Evolutionary conservation across 2,113 vertebrate genomes (phyloP), one percentile per base, ranked within the genome.

Genomic region (Hemibagrus wyckioides): DNA sequence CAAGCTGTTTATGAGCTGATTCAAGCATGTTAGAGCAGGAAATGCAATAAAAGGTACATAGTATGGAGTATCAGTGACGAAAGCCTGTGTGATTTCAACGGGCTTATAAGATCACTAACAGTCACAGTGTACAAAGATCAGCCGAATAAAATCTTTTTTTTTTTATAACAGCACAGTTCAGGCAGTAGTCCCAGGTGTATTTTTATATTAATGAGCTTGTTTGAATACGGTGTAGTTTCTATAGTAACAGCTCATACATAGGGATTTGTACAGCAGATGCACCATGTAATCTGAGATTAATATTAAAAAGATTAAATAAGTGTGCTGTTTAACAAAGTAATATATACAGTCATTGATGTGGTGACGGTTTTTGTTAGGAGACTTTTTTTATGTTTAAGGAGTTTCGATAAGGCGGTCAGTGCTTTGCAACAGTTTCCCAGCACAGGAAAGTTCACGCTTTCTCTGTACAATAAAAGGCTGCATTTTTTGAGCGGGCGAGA

Each of bases 21-120:
- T 50, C 73, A 50, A 80, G 76, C 76, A 80, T 54, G 76, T 80
- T 4, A 10, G 19, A 80, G 76, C 76, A 80, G n/a, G n/a, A 56
- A 30, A 56, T 33, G 48, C 30, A 23, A 33, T 33, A 52, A 56
- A 80, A 33, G 9, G n/a, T 33, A 10, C 17, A 10, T 33, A n/a
- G 0, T 50, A 17, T 15, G 4, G 1, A 1, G 14, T 52, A 6
- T 30, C 28, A 4, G 21, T 4, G 28, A 76, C 2, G 0, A 19
- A 79, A 19, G n/a, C 6, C 2, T 69, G 63, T 67, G 30, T 36
- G 33, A 69, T 36, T 69, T 19, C 7, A 69, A 15, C 65, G 36
- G 36, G 69, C 9, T 39, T 44, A 9, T 73, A 73, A 41, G 39
- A 44, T 44, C 69, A 25, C 39, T 73, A 44, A 1, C 4, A 21